phyloP scores from a whole-genome alignment of 2,888 invertebrate species.

The Drosophila meridionalis region DNA sequence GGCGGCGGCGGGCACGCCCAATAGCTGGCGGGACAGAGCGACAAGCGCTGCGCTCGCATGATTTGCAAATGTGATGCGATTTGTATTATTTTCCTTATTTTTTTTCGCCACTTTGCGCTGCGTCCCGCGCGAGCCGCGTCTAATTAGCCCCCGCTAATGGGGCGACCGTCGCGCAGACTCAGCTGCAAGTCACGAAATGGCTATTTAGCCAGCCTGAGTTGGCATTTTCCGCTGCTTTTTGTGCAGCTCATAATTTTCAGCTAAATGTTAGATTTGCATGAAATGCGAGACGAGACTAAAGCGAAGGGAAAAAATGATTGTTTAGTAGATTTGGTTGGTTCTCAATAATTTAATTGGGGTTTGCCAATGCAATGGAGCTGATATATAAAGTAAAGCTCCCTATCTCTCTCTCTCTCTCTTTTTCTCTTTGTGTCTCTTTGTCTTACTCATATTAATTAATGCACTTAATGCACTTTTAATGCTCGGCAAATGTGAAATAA shows the following conservation, averaged over 20 bases:
- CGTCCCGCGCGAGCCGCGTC: slow-evolving; percentile 44
- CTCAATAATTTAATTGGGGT: slow-evolving; percentile 18
- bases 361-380: slow-evolving; percentile 20
- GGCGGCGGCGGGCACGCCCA: slow-evolving; percentile 25
- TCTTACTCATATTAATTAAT: slow-evolving; percentile 64
- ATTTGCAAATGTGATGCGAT: slow-evolving; percentile 68
- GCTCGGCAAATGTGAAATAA: slow-evolving; percentile 72
- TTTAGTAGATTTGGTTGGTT: slow-evolving; percentile 4
- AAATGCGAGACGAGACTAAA: slow-evolving; percentile 56
- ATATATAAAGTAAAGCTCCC: slow-evolving; percentile 1
- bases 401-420: not conserved
- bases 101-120: slow-evolving; percentile 6
- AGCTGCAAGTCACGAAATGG: slow-evolving; percentile 77
- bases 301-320: slow-evolving; percentile 10
- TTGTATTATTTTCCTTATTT: slow-evolving; percentile 51
- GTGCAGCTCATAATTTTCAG: slow-evolving; percentile 46
- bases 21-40: slow-evolving; percentile 20
- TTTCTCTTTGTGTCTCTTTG: not conserved
- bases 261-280: slow-evolving; percentile 74
- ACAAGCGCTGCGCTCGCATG: slow-evolving; percentile 48
- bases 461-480: slow-evolving; percentile 76
- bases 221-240: slow-evolving; percentile 53
- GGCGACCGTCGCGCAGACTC: slow-evolving; percentile 68
- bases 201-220: slow-evolving; percentile 73
- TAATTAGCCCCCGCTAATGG: slow-evolving; percentile 72